phyloP scores from a whole-genome alignment of 2,113 vertebrate genomes.

The Corvus hawaiiensis region DNA sequence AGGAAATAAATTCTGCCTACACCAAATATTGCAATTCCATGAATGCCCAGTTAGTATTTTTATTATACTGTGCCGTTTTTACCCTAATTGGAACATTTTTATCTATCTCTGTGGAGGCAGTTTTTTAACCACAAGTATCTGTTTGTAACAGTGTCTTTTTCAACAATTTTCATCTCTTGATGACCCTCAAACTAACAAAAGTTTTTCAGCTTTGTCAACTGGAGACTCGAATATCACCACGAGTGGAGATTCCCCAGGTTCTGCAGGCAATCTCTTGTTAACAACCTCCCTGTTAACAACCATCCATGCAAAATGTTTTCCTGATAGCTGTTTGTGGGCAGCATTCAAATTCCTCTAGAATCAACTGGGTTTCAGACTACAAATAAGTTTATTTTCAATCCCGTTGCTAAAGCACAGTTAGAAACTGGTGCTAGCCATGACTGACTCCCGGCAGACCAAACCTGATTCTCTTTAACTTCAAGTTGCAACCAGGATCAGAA shows the following conservation, averaged over 20 bases:
- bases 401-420: not conserved
- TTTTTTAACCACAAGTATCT: not conserved
- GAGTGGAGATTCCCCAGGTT: not conserved
- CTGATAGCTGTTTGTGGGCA: not conserved
- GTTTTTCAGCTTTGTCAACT: not conserved
- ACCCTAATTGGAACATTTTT: not conserved
- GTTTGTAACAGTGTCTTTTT: not conserved
- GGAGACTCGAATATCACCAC: not conserved
- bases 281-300: not conserved
- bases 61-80: not conserved
- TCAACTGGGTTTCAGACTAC: not conserved
- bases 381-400: not conserved
- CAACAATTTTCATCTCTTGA: not conserved
- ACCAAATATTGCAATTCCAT: not conserved
- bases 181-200: not conserved
- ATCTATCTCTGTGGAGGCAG: not conserved
- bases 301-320: not conserved
- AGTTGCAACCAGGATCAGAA: not conserved
- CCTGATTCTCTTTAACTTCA: not conserved
- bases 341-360: not conserved
- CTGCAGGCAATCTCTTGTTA: not conserved
- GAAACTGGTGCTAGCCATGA: not conserved
- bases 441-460: not conserved
- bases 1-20: constrained; percentile 23
- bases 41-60: not conserved